Evolutionary conservation across 2,113 vertebrate species (phyloP), one percentile per base, ranked within the genome.

Genomic region (Xiphias gladius): DNA sequence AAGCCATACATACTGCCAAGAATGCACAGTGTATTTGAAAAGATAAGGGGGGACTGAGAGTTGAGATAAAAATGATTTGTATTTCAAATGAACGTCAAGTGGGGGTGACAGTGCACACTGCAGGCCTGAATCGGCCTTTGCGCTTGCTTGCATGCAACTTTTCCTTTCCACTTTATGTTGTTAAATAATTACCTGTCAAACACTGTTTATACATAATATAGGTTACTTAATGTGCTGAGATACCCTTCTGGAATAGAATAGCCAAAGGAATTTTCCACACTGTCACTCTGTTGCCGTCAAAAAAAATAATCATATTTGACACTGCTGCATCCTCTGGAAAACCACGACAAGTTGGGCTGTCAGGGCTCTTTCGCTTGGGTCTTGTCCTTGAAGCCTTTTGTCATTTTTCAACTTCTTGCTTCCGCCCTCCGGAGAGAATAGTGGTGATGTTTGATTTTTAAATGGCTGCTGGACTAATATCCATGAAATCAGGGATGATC

Each of bases 111-210:
- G 54, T 35, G 48, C 68, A 16, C 71, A 66, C 80, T 35, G 46
- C 55, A 70, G 73, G 57, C 66, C 46, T 35, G 67, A 61, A 22
- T 73, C 37, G 70, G 54, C 77, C 79, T 76, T 76, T 78, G 61
- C 43, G 57, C 72, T 73, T 30, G 19, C 16, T 17, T 65, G 62
- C 80, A 37, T 32, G 61, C 19, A 67, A 85, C 76, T 76, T 87
- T 78, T 78, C 43, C 39, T 65, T 72, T 69, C 74, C 37, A 26
- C 79, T 84, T 90, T 86, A 86, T 84, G 90, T 83, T 89, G 82
- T 66, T 24, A 86, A 92, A 92, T 88, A 91, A 92, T 90, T 79
- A 89, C 84, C 89, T 85, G 90, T 93, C 92, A 94, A 83, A 89
- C 65, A 82, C 55, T 89, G 79, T 94, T 94, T 92, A 79, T 84